Evolutionary conservation across 30 jellyfish, hydroid and myxozoan species (phyloP).

Genomic region (Aurelia aurita complex sp. Pacific): DNA sequence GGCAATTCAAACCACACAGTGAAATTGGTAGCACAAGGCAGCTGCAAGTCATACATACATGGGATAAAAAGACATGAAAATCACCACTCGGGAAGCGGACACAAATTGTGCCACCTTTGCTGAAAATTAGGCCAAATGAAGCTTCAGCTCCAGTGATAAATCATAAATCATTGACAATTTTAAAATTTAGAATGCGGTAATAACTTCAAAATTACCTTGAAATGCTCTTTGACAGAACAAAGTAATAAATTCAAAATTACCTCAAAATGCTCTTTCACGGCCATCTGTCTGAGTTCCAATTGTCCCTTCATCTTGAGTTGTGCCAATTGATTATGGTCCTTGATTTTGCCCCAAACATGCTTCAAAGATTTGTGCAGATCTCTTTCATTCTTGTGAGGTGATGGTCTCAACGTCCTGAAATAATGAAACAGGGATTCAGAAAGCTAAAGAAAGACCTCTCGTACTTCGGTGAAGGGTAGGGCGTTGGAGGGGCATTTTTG

Average conservation of each 20-base stretch:
- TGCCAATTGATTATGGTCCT: constrained; percentile 60
- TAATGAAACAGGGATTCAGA: background rate
- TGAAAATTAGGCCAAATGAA: background rate
- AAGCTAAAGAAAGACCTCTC: background rate
- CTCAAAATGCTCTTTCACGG: constrained; percentile 77
- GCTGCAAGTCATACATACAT: background rate
- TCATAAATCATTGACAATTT: too few species aligned
- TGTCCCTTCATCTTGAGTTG: constrained; percentile 73
- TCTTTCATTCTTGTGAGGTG: constrained; percentile 73
- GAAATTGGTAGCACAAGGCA: too few species aligned
- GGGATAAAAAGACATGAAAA: background rate
- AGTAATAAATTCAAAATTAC: constrained; percentile 5
- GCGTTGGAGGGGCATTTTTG: too few species aligned
- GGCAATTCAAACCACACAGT: too few species aligned
- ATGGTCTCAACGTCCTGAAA: constrained; percentile 59
- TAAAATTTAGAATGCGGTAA: too few species aligned
- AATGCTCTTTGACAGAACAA: constrained; percentile 58
- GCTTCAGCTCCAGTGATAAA: background rate
- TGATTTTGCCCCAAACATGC: constrained; percentile 79
- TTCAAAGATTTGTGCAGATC: constrained; percentile 70
- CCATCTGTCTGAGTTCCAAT: constrained; percentile 71
- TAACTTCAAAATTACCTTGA: constrained; percentile 37
- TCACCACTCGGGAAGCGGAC: background rate
- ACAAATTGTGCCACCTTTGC: background rate
- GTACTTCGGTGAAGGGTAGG: too few species aligned